Evolutionary conservation across 1,140 invertebrate genomes (phyloP).

Genomic region (Drosophila albomicans): DNA sequence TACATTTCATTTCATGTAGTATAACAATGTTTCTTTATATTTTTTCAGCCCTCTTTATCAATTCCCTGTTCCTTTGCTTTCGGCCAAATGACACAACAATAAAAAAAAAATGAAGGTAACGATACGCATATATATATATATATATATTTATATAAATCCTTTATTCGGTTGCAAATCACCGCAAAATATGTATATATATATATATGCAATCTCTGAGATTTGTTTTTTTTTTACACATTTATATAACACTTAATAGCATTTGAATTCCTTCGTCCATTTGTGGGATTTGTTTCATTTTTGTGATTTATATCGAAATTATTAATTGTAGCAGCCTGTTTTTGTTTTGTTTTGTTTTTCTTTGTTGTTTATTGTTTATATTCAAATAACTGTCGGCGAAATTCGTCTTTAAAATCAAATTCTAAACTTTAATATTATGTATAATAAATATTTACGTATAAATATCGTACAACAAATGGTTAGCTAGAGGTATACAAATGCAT

Average conservation of each 20-base stretch:
- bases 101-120: slow-evolving; percentile 3
- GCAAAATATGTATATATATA: slow-evolving; percentile 9
- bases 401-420: slow-evolving; percentile 50
- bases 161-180: neutral
- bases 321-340: slow-evolving; percentile 43
- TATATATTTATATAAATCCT: neutral
- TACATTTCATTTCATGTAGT: neutral
- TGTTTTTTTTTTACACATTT: slow-evolving; percentile 45
- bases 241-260: slow-evolving; percentile 23
- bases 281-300: slow-evolving; percentile 3
- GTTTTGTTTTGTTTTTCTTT: slow-evolving; percentile 22
- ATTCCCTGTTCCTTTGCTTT: neutral
- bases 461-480: slow-evolving; percentile 41
- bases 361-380: slow-evolving; percentile 19
- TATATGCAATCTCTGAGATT: slow-evolving; percentile 70
- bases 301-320: neutral
- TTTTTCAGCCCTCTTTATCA: slow-evolving; percentile 1
- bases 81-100: neutral
- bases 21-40: slow-evolving; percentile 5
- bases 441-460: slow-evolving; percentile 57
- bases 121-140: neutral
- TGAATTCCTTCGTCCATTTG: neutral
- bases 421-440: slow-evolving; percentile 36
- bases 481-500: slow-evolving; percentile 56
- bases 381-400: slow-evolving; percentile 50